A percentile compares a stretch with the other conserved stretches of the same genome.
Evolutionary conservation across 2,797 vertebrate genomes (phyloP).

Genomic region (Uromys caudimaculatus): DNA sequence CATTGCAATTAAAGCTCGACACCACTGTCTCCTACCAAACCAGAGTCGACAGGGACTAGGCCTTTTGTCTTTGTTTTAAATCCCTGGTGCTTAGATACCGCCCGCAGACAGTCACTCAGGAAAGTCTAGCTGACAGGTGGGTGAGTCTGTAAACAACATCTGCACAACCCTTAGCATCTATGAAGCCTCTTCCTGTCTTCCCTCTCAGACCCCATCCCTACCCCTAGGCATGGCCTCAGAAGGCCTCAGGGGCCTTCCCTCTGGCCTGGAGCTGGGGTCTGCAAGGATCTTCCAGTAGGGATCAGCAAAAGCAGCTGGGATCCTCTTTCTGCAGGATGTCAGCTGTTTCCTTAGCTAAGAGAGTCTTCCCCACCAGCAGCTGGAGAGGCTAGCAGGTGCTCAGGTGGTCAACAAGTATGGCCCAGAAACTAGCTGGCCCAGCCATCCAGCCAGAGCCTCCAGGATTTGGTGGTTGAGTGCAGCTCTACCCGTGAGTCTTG

Average conservation of each 20-base stretch:
- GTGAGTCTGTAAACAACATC: constrained; percentile 77
- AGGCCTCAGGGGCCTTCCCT: neutral
- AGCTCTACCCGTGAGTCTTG: constrained; percentile 85
- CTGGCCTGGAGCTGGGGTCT: neutral
- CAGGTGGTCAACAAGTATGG: neutral
- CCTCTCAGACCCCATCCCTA: neutral
- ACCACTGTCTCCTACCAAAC: constrained; percentile 65
- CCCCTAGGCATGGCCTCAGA: neutral
- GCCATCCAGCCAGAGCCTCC: constrained; percentile 44
- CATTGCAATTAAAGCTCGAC: constrained; percentile 36
- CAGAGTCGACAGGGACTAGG: constrained; percentile 16
- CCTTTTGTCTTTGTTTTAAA: constrained; percentile 75
- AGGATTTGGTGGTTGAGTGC: constrained; percentile 76
- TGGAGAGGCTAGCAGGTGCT: constrained; percentile 44
- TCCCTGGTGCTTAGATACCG: constrained; percentile 65
- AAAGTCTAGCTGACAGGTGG: constrained; percentile 77
- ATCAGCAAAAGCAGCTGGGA: constrained; percentile 12
- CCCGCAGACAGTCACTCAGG: constrained; percentile 71
- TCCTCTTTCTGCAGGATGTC: constrained; percentile 17
- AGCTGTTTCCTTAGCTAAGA: neutral
- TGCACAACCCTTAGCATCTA: constrained; percentile 67
- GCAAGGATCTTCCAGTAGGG: neutral
- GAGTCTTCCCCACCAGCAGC: neutral
- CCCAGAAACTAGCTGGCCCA: neutral
- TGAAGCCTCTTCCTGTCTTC: constrained; percentile 47